Evolutionary conservation across 2,113 vertebrate species (phyloP).

Genomic region (Anhinga rufa): DNA sequence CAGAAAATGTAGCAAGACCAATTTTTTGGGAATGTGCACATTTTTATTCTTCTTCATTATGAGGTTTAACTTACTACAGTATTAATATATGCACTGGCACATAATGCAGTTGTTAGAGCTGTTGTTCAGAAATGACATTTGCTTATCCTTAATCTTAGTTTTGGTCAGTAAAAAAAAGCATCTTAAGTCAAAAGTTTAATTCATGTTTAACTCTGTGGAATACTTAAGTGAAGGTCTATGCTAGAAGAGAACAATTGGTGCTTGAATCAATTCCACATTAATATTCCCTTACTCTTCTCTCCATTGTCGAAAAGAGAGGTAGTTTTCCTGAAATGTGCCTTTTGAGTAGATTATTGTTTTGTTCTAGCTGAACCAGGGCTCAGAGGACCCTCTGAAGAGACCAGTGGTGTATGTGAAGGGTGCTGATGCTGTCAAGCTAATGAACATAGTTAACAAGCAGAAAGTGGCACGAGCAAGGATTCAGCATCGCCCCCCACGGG

Average conservation of each 20-base stretch:
- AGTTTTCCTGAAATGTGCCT: neutral
- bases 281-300: neutral
- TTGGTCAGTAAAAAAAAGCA: neutral
- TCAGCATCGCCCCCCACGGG: slow-evolving; percentile 91
- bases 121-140: neutral
- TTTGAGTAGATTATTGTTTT: neutral
- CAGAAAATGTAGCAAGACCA: neutral
- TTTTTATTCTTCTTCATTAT: neutral
- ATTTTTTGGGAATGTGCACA: neutral
- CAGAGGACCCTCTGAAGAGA: slow-evolving; percentile 93
- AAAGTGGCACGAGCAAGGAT: slow-evolving; percentile 96
- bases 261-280: neutral
- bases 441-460: slow-evolving; percentile 99
- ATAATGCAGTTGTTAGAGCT: neutral
- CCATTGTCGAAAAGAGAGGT: neutral
- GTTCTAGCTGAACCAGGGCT: slow-evolving; percentile 88
- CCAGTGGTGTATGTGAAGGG: slow-evolving; percentile 98
- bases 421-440: slow-evolving; percentile 94
- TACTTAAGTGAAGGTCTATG: neutral
- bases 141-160: neutral
- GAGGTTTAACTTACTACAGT: neutral
- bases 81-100: neutral
- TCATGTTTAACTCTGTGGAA: neutral
- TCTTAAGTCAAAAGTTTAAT: neutral
- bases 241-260: neutral